Evolutionary conservation across 2,113 vertebrate genomes (phyloP).

Genomic region (Trogon surrucura): DNA sequence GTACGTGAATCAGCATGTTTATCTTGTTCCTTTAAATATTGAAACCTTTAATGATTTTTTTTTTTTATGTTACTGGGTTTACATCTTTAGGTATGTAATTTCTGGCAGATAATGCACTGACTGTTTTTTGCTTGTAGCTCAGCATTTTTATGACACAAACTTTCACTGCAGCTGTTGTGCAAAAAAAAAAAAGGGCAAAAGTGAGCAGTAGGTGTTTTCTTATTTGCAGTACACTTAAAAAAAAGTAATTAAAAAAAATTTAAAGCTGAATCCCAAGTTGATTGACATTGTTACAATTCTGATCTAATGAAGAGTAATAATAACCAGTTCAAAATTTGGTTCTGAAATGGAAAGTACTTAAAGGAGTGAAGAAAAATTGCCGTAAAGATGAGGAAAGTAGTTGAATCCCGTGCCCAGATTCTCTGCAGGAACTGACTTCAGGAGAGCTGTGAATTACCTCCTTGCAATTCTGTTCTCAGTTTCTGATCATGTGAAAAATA

Average conservation of each 20-base stretch:
- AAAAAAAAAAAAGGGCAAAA: not conserved
- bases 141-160: not conserved
- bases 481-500: not conserved
- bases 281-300: not conserved
- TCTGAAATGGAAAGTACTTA: not conserved
- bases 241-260: not conserved
- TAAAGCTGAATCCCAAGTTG: not conserved
- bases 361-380: not conserved
- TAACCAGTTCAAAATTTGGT: not conserved
- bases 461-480: not conserved
- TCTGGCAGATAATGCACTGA: not conserved
- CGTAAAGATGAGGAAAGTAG: not conserved
- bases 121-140: not conserved
- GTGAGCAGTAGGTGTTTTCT: not conserved
- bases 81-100: not conserved
- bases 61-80: not conserved
- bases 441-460: not conserved
- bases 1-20: fast-evolving
- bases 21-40: not conserved
- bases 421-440: not conserved
- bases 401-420: not conserved
- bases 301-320: not conserved
- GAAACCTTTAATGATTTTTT: not conserved
- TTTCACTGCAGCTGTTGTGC: not conserved
- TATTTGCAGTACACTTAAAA: not conserved